These are phyloP conservation scores for Allobates femoralis DNA, from an alignment of 2,797 vertebrate genomes.

Conservation along the genomic window DNA sequence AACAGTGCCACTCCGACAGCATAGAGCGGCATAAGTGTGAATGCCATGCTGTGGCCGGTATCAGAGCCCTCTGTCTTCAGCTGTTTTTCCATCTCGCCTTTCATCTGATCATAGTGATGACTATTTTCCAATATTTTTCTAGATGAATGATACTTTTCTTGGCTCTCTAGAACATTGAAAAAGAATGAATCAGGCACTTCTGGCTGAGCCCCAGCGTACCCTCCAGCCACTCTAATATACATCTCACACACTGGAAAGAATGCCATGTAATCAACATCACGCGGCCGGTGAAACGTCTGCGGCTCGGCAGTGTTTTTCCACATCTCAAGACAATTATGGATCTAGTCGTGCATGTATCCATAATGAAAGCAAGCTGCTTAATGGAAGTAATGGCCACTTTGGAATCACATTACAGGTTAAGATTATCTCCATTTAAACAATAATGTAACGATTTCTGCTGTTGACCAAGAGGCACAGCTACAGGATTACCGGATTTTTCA, in stretches of 20 bases:
- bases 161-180: conserved; percentile 17
- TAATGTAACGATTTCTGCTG: too few relatives aligned
- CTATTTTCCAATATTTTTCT: conserved; percentile 70
- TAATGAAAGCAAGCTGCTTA: not conserved
- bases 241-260: conserved; percentile 12
- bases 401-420: too few relatives aligned
- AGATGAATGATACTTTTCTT: not conserved
- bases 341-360: not conserved
- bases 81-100: conserved; percentile 87
- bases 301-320: not conserved
- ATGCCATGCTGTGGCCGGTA: conserved; percentile 86
- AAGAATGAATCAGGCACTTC: not conserved
- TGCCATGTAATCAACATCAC: not conserved
- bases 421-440: too few relatives aligned
- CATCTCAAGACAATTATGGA: not conserved
- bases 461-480: too few relatives aligned
- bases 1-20: conserved; percentile 88
- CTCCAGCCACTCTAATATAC: not conserved
- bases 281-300: not conserved
- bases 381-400: too few relatives aligned
- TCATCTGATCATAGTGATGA: conserved; percentile 83
- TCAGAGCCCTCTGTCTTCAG: conserved; percentile 81
- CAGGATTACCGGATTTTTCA: too few relatives aligned
- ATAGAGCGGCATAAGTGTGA: conserved; percentile 90
- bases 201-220: not conserved